Conservation (phyloP, 1,140 invertebrate genomes). For the Panagrolaimus sp. region DNA sequence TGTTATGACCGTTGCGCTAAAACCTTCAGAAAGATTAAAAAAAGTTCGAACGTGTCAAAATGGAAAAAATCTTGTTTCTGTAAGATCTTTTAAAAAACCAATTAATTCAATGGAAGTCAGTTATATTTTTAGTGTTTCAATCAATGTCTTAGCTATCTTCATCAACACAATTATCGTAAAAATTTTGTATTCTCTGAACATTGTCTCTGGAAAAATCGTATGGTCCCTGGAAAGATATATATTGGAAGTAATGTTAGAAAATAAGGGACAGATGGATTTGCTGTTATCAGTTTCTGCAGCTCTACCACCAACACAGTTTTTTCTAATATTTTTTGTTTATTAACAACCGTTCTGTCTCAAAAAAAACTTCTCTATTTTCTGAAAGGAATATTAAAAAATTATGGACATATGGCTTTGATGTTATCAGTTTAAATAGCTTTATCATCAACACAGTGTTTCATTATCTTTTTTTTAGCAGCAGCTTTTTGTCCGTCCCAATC, state of each 20-base stretch:
- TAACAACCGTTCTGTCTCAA: too few species aligned
- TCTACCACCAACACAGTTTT: too few species aligned
- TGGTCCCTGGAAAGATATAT: background rate
- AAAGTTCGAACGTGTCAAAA: background rate
- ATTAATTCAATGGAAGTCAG: background rate
- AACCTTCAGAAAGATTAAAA: background rate
- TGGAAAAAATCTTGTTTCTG: background rate
- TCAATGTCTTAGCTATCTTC: background rate
- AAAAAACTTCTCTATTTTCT: too few species aligned
- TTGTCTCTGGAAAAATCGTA: background rate
- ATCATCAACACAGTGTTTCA: too few species aligned
- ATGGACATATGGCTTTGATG: too few species aligned
- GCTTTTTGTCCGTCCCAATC: too few species aligned
- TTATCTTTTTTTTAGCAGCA: too few species aligned
- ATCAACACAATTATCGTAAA: background rate
- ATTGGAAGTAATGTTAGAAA: background rate
- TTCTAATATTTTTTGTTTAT: too few species aligned
- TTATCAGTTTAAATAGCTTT: too few species aligned
- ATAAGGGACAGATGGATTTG: too few species aligned
- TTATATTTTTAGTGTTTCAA: background rate
- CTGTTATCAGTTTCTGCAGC: too few species aligned
- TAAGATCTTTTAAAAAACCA: background rate
- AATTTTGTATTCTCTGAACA: background rate
- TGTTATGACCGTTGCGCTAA: background rate
- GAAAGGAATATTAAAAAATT: too few species aligned